Evolutionary conservation across 2,113 vertebrate species (phyloP).

Genomic region (Uria aalge): DNA sequence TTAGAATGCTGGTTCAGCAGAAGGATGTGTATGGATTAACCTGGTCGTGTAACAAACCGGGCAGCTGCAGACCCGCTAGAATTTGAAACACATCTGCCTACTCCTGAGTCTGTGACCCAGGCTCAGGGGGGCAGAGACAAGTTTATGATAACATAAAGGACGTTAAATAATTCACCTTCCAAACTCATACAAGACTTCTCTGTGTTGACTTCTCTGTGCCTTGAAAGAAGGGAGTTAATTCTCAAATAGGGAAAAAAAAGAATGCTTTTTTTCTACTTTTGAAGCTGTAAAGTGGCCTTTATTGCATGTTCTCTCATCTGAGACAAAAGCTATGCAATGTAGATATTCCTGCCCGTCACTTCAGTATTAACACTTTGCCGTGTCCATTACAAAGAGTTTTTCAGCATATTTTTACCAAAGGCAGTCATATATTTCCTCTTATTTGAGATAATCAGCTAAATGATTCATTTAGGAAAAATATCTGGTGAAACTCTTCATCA

Average conservation of each 20-base stretch:
- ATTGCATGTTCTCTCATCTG: not conserved
- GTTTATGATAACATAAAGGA: not conserved
- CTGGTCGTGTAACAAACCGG: not conserved
- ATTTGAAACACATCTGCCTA: not conserved
- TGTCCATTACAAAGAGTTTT: not conserved
- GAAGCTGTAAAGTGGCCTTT: not conserved
- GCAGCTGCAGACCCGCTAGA: not conserved
- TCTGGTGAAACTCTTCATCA: not conserved
- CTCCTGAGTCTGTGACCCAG: not conserved
- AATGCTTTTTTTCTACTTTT: not conserved
- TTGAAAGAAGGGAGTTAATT: not conserved
- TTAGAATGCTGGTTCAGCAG: not conserved
- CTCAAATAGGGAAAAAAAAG: not conserved
- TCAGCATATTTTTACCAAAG: not conserved
- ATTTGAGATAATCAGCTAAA: not conserved
- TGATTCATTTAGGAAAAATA: not conserved
- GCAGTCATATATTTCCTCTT: not conserved
- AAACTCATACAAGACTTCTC: not conserved
- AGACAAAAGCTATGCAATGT: not conserved
- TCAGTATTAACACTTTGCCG: not conserved
- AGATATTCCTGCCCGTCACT: not conserved
- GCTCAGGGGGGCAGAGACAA: not conserved
- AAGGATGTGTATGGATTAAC: not conserved
- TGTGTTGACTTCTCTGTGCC: not conserved
- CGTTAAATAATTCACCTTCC: not conserved